These are phyloP conservation scores for Zoanthus sansibaricus DNA, from an alignment of 92 coral and sea anemone genomes.

Conservation along the genomic window DNA sequence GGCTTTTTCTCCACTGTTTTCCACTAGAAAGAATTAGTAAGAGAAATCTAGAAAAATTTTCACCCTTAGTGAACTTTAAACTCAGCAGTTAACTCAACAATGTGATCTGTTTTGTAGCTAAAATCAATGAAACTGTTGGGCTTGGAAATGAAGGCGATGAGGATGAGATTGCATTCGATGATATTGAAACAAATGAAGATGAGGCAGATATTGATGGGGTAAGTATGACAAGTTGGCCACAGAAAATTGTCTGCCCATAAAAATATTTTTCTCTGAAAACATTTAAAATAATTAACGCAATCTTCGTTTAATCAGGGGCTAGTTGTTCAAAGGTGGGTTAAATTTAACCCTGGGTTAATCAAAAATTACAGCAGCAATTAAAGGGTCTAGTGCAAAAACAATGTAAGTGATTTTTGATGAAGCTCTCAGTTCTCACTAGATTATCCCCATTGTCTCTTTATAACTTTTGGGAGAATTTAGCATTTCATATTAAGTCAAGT, in stretches of 20 bases:
- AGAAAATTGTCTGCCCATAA: not conserved
- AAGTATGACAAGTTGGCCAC: constrained; percentile 14
- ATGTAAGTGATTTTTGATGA: no score
- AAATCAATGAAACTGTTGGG: constrained; percentile 79
- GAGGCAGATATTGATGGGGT: constrained; percentile 88
- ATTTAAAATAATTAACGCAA: not conserved
- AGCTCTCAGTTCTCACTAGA: no score
- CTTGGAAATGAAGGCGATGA: constrained; percentile 73
- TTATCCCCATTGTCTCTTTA: no score
- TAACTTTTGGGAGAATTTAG: no score
- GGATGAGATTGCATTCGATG: constrained; percentile 86
- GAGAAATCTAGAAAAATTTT: no score
- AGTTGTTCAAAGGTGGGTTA: no score
- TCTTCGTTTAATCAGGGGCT: not conserved
- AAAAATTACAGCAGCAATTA: not conserved
- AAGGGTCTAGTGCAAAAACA: no score
- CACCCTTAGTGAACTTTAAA: not conserved
- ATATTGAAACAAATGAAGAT: constrained; percentile 66
- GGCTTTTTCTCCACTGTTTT: no score
- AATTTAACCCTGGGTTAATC: not conserved
- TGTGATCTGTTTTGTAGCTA: constrained; percentile 56
- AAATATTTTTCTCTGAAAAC: not conserved
- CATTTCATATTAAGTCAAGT: no score
- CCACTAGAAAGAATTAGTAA: no score
- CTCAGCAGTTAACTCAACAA: no score